These are phyloP conservation scores for Vanessa tameamea DNA, from an alignment of 1,140 invertebrate genomes.

Conservation along the genomic window DNA sequence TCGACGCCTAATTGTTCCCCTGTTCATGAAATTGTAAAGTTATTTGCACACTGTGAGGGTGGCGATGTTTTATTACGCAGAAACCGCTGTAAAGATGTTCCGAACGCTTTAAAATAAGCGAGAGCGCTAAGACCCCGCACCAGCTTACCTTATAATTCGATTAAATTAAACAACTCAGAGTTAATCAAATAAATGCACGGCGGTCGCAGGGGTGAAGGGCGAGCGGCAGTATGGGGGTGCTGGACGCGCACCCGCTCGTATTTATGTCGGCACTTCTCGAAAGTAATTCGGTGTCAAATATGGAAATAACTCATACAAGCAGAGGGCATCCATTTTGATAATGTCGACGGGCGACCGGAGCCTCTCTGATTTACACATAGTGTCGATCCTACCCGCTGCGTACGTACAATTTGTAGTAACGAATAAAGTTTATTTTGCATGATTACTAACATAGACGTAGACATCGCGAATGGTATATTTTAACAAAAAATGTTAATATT, in stretches of 20 bases:
- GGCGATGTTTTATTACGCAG: conserved; percentile 77
- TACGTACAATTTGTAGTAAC: conserved; percentile 1
- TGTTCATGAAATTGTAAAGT: conserved; percentile 80
- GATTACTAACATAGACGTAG: conserved; percentile 4
- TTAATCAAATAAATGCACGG: conserved; percentile 80
- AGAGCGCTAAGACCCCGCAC: conserved; percentile 54
- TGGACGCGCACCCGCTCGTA: conserved; percentile 61
- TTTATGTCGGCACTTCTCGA: conserved; percentile 79
- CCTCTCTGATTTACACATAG: conserved; percentile 67
- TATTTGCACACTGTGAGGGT: conserved; percentile 69
- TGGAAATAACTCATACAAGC: conserved; percentile 80
- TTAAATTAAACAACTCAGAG: conserved; percentile 81
- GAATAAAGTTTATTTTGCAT: neutral
- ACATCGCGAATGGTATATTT: neutral
- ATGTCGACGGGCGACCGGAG: conserved; percentile 75
- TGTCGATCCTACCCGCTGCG: conserved; percentile 43
- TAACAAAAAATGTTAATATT: no score
- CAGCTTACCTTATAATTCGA: conserved; percentile 77
- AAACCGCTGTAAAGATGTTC: conserved; percentile 80
- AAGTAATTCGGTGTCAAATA: conserved; percentile 81
- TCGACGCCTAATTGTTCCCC: conserved; percentile 77
- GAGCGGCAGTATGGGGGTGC: conserved; percentile 43
- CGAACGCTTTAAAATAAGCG: conserved; percentile 75
- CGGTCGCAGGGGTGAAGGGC: conserved; percentile 58
- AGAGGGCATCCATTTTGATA: conserved; percentile 78